A percentile compares a stretch with the other conserved stretches of the same genome.
Evolutionary conservation across 2,113 vertebrate genomes (phyloP).

Genomic region (Malaclemys terrapin): DNA sequence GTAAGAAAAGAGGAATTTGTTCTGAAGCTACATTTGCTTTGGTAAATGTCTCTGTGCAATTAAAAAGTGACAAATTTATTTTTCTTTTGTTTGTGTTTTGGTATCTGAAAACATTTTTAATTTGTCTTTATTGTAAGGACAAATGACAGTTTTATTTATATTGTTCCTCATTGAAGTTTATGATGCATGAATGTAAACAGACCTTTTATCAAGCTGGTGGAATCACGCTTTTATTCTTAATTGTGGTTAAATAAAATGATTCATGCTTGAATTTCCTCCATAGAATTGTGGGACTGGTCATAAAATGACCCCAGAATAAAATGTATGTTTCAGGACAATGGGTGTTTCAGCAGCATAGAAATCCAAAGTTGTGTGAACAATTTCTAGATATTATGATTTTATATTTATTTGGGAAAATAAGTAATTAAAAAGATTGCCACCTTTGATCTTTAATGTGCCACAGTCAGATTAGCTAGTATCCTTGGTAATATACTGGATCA

Average conservation of each 20-base stretch:
- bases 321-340: not conserved
- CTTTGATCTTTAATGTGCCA: not conserved
- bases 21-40: not conserved
- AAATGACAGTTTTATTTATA: not conserved
- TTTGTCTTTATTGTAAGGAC: not conserved
- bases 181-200: not conserved
- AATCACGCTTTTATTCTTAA: not conserved
- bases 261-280: not conserved
- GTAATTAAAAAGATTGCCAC: not conserved
- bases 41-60: not conserved
- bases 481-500: not conserved
- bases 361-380: not conserved
- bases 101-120: not conserved
- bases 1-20: not conserved
- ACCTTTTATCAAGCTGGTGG: not conserved
- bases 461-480: not conserved
- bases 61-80: not conserved
- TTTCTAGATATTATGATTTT: not conserved
- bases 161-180: not conserved
- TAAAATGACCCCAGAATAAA: not conserved
- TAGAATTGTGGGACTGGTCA: not conserved
- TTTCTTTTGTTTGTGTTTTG: not conserved
- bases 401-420: not conserved
- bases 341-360: not conserved
- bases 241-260: constrained; percentile 7